These are phyloP conservation scores for Napeogenes inachia DNA, from an alignment of 2,888 invertebrate genomes.

Conservation along the genomic window DNA sequence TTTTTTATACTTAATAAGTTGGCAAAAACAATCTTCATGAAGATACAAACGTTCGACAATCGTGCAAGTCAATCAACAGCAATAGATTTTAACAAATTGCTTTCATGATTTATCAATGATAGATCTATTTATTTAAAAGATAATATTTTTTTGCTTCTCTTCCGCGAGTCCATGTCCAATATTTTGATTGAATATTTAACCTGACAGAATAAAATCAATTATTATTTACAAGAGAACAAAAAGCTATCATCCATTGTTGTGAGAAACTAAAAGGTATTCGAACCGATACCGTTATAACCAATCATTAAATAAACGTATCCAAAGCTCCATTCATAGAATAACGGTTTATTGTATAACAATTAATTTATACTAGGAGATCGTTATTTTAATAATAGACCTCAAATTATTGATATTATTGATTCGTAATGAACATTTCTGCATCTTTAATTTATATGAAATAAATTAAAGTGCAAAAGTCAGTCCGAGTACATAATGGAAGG, in stretches of 20 bases:
- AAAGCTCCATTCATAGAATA: conserved; percentile 57
- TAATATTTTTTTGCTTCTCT: not conserved
- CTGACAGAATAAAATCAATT: conserved; percentile 59
- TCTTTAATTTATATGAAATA: not conserved
- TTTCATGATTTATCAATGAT: too few species aligned
- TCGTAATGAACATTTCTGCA: too few species aligned
- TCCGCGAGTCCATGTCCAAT: not conserved
- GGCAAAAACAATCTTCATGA: too few species aligned
- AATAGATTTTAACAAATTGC: too few species aligned
- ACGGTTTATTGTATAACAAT: conserved; percentile 46
- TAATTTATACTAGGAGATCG: not conserved
- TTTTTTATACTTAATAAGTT: too few species aligned
- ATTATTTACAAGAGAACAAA: conserved; percentile 59
- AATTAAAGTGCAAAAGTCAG: conserved; percentile 33
- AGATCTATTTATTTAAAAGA: too few species aligned
- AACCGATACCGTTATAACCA: conserved; percentile 64
- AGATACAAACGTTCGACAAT: too few species aligned
- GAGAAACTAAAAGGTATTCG: conserved; percentile 60
- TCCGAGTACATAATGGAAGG: conserved; percentile 49
- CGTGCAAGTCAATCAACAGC: too few species aligned
- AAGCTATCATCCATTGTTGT: conserved; percentile 57
- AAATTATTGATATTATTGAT: too few species aligned
- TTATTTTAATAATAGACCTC: not conserved
- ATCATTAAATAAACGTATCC: conserved; percentile 62
- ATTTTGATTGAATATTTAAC: not conserved